phyloP scores from a whole-genome alignment of 2,797 vertebrate genomes.

The Phoxinus dragarum region DNA sequence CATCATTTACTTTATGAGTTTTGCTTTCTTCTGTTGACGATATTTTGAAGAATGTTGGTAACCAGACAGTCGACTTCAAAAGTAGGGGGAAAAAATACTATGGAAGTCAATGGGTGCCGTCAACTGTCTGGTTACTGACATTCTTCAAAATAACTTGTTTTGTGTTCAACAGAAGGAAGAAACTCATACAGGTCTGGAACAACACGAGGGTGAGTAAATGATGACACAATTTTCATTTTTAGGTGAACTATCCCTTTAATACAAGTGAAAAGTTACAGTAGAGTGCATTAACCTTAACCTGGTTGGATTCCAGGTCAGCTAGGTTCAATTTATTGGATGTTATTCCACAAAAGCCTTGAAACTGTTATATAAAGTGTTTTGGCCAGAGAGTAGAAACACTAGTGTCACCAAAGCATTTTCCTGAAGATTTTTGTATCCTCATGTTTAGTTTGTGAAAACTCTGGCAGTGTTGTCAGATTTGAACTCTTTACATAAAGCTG shows the following conservation, averaged over 20 bases:
- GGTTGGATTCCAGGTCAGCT: neutral
- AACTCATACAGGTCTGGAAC: neutral
- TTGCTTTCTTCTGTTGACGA: no score
- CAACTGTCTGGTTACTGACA: no score
- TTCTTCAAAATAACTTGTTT: neutral
- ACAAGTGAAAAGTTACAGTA: slow-evolving; percentile 28
- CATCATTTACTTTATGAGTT: neutral
- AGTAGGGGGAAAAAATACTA: neutral
- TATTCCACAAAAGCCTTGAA: neutral
- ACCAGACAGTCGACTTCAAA: no score
- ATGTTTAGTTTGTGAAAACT: neutral
- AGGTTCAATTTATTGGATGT: neutral
- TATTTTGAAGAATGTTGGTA: no score
- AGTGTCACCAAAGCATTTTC: neutral
- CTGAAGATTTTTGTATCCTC: neutral
- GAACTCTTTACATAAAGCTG: slow-evolving; percentile 42
- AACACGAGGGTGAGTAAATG: neutral
- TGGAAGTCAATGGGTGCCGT: neutral
- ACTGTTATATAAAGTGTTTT: neutral
- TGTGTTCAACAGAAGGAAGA: neutral
- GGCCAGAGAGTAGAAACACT: neutral
- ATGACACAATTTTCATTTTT: neutral
- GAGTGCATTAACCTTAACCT: neutral
- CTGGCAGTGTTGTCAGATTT: slow-evolving; percentile 30
- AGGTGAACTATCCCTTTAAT: neutral